These are phyloP conservation scores for Seira musarum DNA, from an alignment of 2,888 invertebrate species.

Conservation along the genomic window DNA sequence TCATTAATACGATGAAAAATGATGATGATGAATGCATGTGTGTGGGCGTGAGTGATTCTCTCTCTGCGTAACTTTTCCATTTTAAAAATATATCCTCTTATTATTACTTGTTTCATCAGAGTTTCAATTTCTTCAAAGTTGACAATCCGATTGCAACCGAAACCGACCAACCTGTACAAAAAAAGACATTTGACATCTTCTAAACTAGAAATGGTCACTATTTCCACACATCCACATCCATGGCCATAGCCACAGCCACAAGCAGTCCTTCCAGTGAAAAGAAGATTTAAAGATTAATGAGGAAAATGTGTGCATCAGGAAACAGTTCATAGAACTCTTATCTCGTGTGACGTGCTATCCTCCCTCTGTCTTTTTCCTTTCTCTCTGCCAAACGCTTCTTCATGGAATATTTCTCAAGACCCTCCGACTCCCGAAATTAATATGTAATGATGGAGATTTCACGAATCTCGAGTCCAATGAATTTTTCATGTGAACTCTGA, in stretches of 20 bases:
- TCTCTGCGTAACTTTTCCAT: conserved; percentile 11
- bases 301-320: too few species aligned
- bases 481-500: neutral
- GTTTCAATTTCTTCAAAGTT: conserved; percentile 6
- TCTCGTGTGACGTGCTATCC: too few species aligned
- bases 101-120: neutral
- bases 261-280: neutral
- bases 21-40: conserved; percentile 55
- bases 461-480: neutral
- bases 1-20: conserved; percentile 20
- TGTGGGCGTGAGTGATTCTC: conserved; percentile 25
- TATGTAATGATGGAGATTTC: conserved; percentile 1
- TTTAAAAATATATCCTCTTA: neutral
- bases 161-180: conserved; percentile 19
- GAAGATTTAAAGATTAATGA: neutral
- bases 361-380: too few species aligned
- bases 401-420: too few species aligned
- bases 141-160: neutral
- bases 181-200: neutral
- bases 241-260: too few species aligned
- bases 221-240: too few species aligned
- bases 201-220: too few species aligned
- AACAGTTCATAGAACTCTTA: too few species aligned
- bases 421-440: too few species aligned
- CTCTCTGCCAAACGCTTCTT: too few species aligned